Base-by-base conservation (phyloP, 2,113 vertebrate species). In the Cnemophilus loriae region DNA sequence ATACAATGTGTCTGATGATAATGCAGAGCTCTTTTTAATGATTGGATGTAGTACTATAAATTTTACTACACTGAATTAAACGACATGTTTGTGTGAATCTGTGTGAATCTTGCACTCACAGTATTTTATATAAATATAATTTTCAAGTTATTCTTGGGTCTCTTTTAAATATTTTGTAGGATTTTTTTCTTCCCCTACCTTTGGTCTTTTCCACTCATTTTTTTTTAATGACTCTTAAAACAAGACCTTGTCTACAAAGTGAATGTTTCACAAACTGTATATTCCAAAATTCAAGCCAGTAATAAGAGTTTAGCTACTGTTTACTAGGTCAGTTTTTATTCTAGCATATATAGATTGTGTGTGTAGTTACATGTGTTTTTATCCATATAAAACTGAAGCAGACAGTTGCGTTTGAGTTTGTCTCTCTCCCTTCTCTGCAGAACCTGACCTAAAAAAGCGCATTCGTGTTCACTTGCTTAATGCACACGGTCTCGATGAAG, bases 381-480 rank as follows among this genome's bases (percentile, higher is more conserved):
- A 64, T 56, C 49, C 13, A 22, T 49, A 69, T 16, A 42, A 27
- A 82, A 33, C 24, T 64, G 47, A 46, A 26, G 16, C 22, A 81
- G 32, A 19, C 52, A 37, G 28, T 64, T 94, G 37, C 21, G 44
- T 59, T 12, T 89, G 63, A 65, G 10, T 84, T 74, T 86, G 17
- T 87, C 13, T 84, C 21, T 87, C 44, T 81, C 11, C 24, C 77
- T 69, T 81, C 49, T 85, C 59, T 93, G 59, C 93, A 99, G 99
- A 99, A 86, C 98, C 99, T 1, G 99, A 99, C 94, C 97, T 99
- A 65, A 99, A 99, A 97, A 99, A 99, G 95, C 97, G 99, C 37
- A 98, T 99, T 94, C 98, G 99, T 30, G 99, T 99, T 76, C 99
- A 99, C 91, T 97, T 99, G 73, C 98, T 99, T 49, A 99, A 99